These are phyloP conservation scores for Drosophila percnosoma DNA, from an alignment of 2,888 invertebrate genomes.

Conservation along the genomic window DNA sequence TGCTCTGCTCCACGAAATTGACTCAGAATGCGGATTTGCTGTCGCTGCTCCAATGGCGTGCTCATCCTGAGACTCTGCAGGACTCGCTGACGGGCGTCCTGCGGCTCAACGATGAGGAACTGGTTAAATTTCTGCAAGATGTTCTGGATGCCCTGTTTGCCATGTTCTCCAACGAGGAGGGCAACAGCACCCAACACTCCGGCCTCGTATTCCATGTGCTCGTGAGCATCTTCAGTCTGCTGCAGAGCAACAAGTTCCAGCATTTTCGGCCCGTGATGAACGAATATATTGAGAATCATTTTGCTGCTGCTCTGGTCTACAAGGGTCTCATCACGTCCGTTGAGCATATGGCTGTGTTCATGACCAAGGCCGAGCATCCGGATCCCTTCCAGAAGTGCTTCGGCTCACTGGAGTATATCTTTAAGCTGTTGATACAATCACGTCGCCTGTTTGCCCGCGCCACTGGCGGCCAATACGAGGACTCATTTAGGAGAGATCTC, in stretches of 20 bases:
- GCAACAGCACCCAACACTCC: constrained; percentile 94
- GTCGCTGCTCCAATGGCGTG: constrained; percentile 95
- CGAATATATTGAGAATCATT: constrained; percentile 96
- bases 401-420: constrained; percentile 95
- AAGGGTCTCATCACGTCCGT: constrained; percentile 95
- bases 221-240: constrained; percentile 95
- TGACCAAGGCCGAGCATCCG: constrained; percentile 93
- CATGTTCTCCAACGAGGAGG: constrained; percentile 96
- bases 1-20: constrained; percentile 97
- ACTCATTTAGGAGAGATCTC: constrained; percentile 93
- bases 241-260: constrained; percentile 96
- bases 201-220: constrained; percentile 96
- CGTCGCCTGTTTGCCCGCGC: constrained; percentile 93
- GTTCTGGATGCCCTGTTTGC: constrained; percentile 97
- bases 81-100: constrained; percentile 93
- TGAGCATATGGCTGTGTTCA: constrained; percentile 95
- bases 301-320: constrained; percentile 97
- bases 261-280: constrained; percentile 97
- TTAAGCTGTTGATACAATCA: constrained; percentile 96
- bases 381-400: constrained; percentile 96
- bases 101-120: constrained; percentile 93
- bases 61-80: constrained; percentile 93
- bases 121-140: constrained; percentile 97
- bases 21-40: constrained; percentile 97
- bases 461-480: constrained; percentile 95